Evolutionary conservation across 2,888 invertebrate genomes (phyloP), one percentile per base, ranked within the genome.

Genomic region (Rambutsinella grinnellia): DNA sequence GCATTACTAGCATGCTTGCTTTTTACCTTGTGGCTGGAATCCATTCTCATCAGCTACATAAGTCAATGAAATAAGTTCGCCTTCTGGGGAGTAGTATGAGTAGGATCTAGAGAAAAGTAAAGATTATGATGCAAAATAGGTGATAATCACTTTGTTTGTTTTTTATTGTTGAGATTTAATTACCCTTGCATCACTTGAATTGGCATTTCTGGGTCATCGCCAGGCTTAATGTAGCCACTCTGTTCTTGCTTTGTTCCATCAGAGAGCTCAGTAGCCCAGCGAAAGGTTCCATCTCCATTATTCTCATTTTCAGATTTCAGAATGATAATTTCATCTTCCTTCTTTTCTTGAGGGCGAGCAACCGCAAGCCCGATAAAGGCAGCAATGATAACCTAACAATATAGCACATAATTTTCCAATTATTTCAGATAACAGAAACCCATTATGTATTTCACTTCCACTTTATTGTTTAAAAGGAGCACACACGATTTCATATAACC

Each of bases 121-220:
- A 13, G 19, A 24, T 47, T 3, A 3, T 49, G 13, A 19, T 53
- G 21, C 3, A 53, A 53, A n/a, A n/a, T n/a, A n/a, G n/a, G n/a
- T n/a, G n/a, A n/a, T n/a, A n/a, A n/a, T n/a, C n/a, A n/a, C n/a
- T n/a, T n/a, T n/a, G n/a, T n/a, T n/a, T n/a, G n/a, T n/a, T n/a
- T n/a, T n/a, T n/a, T n/a, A n/a, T n/a, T n/a, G n/a, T n/a, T n/a
- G n/a, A n/a, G n/a, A n/a, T n/a, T n/a, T n/a, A n/a, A 46, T n/a
- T 71, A 72, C 72, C 80, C 80, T 65, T 80, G 80, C 78, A 80
- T 80, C 49, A 80, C 80, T 76, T 80, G 80, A 61, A 80, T 80
- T 36, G 80, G 61, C 44, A 78, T 80, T 69, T 80, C 80, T 70
- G 80, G 78, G 58, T 80, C 80, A 67, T 76, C 76, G 21, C 76